These are phyloP conservation scores for Paragorgia papillata DNA, from an alignment of 92 coral and sea anemone species.

Conservation along the genomic window DNA sequence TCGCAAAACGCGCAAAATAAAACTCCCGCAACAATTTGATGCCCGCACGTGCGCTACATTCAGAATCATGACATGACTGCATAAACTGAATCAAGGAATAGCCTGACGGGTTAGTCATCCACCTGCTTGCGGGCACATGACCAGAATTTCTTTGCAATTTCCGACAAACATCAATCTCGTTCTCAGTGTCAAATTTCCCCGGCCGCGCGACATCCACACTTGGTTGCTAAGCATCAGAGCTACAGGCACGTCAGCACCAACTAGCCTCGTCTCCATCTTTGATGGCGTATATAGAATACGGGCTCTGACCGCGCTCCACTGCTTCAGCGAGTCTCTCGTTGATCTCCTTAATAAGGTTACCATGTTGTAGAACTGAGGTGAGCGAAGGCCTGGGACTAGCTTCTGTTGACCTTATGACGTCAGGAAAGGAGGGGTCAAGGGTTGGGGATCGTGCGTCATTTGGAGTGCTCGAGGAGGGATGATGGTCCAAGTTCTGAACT, in stretches of 20 bases:
- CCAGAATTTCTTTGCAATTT: no score
- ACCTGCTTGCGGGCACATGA: no score
- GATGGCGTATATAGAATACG: conserved; percentile 91
- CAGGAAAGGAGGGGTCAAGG: conserved; percentile 90
- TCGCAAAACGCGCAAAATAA: no score
- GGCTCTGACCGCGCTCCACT: conserved; percentile 83
- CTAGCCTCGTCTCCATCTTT: conserved; percentile 96
- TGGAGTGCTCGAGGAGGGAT: conserved; percentile 37
- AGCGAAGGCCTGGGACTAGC: conserved; percentile 91
- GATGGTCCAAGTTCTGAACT: conserved; percentile 62
- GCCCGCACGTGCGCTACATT: no score
- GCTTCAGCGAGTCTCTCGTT: conserved; percentile 91
- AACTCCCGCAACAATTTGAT: no score
- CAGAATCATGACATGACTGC: no score
- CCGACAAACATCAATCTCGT: no score
- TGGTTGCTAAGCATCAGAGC: conserved; percentile 7
- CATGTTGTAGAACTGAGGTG: conserved; percentile 72
- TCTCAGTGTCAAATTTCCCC: not conserved
- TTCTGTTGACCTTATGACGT: conserved; percentile 95
- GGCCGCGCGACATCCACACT: not conserved
- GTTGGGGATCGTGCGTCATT: conserved; percentile 40
- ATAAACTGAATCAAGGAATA: no score
- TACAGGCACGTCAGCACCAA: conserved; percentile 74
- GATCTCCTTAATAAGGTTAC: conserved; percentile 77
- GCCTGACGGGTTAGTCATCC: no score